Evolutionary conservation across 2,113 vertebrate species (phyloP), one percentile per base, ranked within the genome.

Genomic region (Taurulus bubalis): DNA sequence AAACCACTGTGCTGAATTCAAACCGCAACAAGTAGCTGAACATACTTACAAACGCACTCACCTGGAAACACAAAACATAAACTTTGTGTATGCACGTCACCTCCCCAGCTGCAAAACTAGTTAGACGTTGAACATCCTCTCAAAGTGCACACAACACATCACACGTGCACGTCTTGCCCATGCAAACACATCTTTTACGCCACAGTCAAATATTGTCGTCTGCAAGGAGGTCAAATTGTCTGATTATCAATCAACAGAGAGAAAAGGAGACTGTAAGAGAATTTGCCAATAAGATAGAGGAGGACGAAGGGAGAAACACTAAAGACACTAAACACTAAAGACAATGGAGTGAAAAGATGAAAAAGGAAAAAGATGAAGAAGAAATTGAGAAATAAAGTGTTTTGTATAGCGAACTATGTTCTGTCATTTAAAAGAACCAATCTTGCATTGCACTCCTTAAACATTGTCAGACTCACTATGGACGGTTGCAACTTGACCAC

Each of bases 1-100:
- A 83, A 87, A 84, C 80, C 82, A 80, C 73, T 63, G 58, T 64
- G 58, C 70, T 80, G 66, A 70, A 80, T 77, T 69, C 71, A 85
- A 85, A 78, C 86, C 72, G 34, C 83, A 78, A 71, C 75, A 82
- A 77, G 80, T 65, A 49, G 45, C 67, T 51, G 60, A 74, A 84
- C 68, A 75, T 56, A 79, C 45, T 10, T 20, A 40, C 49, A 53
- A 24, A 73, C 30, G 28, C 75, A 59, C 80, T 36, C 80, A 45
- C 42, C 66, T 63, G 81, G 74, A 38, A 45, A 77, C 67, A 71
- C 63, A 71, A 69, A 75, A 74, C 47, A 75, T 59, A 51, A 75
- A 77, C 32, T 36, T 47, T 59, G 60, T 34, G 66, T 34, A 51
- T 55, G 64, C 34, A 24, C 60, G 22, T 78, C 20, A 26, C 53